Evolutionary conservation across 2,113 vertebrate species (phyloP).

Genomic region (Verasper variegatus): DNA sequence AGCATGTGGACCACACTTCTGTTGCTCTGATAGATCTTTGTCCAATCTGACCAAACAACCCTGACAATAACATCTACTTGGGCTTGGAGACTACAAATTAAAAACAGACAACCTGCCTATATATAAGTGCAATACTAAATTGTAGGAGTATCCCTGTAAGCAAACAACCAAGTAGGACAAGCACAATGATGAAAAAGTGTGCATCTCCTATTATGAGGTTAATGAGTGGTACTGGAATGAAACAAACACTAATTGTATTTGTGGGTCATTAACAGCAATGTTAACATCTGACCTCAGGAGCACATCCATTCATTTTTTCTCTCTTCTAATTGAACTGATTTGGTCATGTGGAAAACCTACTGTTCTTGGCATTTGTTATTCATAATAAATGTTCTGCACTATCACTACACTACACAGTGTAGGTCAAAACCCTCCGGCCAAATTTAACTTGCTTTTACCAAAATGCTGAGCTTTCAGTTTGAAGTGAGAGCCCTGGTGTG

Average conservation of each 20-base stretch:
- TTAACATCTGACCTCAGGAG: background rate
- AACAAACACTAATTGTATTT: background rate
- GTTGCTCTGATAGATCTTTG: no score
- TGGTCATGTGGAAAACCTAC: background rate
- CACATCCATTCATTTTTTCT: background rate
- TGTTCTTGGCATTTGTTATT: background rate
- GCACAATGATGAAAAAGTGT: background rate
- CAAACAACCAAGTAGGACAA: background rate
- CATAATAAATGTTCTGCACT: background rate
- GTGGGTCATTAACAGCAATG: background rate
- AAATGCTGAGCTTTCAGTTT: constrained; percentile 24
- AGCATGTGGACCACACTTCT: background rate
- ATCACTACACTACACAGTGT: background rate
- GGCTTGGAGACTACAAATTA: no score
- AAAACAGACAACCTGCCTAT: no score
- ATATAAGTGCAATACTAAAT: no score
- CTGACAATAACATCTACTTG: no score
- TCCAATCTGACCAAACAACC: no score
- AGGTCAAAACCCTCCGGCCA: background rate
- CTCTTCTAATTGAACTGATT: background rate
- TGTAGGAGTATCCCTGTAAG: no score
- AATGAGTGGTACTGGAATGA: background rate
- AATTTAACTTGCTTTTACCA: background rate
- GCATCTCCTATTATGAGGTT: background rate
- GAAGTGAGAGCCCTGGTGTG: background rate